Conservation (phyloP, 2,113 vertebrate genomes). For the Poecile atricapillus region DNA sequence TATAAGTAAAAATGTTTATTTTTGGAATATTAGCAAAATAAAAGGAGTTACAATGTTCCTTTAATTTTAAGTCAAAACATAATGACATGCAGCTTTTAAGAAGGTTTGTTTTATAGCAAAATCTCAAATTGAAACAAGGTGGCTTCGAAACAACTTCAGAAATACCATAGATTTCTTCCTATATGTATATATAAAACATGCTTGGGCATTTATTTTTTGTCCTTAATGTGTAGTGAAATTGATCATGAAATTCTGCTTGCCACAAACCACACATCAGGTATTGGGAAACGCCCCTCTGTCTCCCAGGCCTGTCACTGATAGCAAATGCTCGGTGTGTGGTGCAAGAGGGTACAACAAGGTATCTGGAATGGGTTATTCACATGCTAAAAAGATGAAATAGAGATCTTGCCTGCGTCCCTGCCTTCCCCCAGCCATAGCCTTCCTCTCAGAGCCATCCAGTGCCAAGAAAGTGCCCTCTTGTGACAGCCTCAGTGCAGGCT, state of each 20-base stretch:
- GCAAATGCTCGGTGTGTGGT: background rate
- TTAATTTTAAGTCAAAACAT: slow-evolving; percentile 75
- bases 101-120: slow-evolving; percentile 55
- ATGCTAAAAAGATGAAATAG: background rate
- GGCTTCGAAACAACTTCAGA: slow-evolving; percentile 49
- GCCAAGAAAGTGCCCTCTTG: background rate
- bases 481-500: background rate
- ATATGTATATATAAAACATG: background rate
- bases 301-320: background rate
- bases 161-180: slow-evolving; percentile 49
- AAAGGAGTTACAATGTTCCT: slow-evolving; percentile 68
- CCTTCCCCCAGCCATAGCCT: background rate
- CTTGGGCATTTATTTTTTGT: background rate
- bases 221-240: slow-evolving; percentile 51
- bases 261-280: slow-evolving; percentile 44
- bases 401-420: background rate
- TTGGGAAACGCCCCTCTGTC: background rate
- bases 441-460: background rate
- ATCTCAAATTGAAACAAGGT: slow-evolving; percentile 66
- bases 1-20: slow-evolving; percentile 76
- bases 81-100: slow-evolving; percentile 64
- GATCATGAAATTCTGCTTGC: slow-evolving; percentile 55
- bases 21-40: slow-evolving; percentile 77
- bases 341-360: accelerated
- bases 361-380: background rate